These are phyloP conservation scores for Tokudaia muenninki DNA, from an alignment of 2,797 vertebrate genomes.

Conservation along the genomic window DNA sequence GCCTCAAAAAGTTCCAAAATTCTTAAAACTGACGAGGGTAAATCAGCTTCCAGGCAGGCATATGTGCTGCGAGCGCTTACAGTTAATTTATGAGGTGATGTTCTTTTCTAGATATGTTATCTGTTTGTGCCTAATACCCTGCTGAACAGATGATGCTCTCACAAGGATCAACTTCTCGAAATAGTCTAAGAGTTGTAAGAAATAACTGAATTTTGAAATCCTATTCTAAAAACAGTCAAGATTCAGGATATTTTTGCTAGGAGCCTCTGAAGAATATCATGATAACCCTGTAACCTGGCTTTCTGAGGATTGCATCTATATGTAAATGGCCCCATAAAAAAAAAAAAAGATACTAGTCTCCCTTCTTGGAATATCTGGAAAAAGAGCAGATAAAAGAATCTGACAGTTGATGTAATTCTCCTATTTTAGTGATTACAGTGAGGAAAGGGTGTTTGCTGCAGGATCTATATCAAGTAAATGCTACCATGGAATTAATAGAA, in stretches of 20 bases:
- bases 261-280: neutral
- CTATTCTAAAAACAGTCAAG: neutral
- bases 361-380: neutral
- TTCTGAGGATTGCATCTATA: neutral
- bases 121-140: neutral
- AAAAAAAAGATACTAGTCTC: neutral
- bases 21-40: neutral
- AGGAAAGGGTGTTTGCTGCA: neutral
- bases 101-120: neutral
- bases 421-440: neutral
- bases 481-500: neutral
- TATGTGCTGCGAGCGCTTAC: neutral
- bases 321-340: neutral
- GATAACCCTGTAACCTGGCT: neutral
- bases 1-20: neutral
- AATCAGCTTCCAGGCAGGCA: neutral
- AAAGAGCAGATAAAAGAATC: neutral
- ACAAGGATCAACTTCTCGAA: neutral
- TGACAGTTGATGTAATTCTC: neutral
- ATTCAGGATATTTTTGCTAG: neutral
- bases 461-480: neutral
- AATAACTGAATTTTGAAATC: neutral
- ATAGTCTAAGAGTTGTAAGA: no score
- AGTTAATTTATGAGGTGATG: neutral
- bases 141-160: neutral